Evolutionary conservation across 2,797 vertebrate species (phyloP), one percentile per base, ranked within the genome.

Genomic region (Brotogeris chrysoptera): DNA sequence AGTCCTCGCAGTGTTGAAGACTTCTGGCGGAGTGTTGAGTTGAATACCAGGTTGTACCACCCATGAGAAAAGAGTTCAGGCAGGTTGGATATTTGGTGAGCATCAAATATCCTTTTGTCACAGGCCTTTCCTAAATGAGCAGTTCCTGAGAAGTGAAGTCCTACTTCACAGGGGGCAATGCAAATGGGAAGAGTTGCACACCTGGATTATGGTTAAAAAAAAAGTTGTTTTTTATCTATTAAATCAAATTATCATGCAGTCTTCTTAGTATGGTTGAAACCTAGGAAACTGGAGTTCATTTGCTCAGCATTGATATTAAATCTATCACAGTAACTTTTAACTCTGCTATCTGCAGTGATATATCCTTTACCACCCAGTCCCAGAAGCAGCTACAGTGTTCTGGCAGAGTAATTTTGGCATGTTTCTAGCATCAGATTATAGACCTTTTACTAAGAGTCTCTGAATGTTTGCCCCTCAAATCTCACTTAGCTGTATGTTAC

Each of bases 121-220:
- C 6, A 4, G 17, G 38, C 23, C 24, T 93, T 60, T n/a, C 28
- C n/a, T 28, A 38, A 66, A 25, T 11, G 15, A 53, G 38, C 12
- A 69, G 8, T 30, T 76, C 49, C 77, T 66, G 39, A 59, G 59
- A n/a, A 44, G 21, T 12, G 14, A 72, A 15, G 17, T 27, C 6
- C 27, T 52, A 7, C 20, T 11, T 16, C 8, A 3, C 4, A 9
- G 9, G 44, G 11, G 21, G 5, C 44, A 1, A 2, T 60, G 25
- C 53, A 32, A 25, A 28, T 20, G 30, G 36, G 43, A 34, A 68
- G 30, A 76, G 53, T 36, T 47, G 18, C 30, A 39, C 32, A 27
- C 14, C 13, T 36, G 34, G n/a, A 6, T 86, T 49, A 38, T 0
- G 5, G 25, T 17, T 55, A 14, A n/a, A 55, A 55, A 32, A 21